Percentiles rank a stretch among this genome's conserved stretches.
Conservation (phyloP, 2,797 vertebrate species). For the Lacerta viridis region DNA sequence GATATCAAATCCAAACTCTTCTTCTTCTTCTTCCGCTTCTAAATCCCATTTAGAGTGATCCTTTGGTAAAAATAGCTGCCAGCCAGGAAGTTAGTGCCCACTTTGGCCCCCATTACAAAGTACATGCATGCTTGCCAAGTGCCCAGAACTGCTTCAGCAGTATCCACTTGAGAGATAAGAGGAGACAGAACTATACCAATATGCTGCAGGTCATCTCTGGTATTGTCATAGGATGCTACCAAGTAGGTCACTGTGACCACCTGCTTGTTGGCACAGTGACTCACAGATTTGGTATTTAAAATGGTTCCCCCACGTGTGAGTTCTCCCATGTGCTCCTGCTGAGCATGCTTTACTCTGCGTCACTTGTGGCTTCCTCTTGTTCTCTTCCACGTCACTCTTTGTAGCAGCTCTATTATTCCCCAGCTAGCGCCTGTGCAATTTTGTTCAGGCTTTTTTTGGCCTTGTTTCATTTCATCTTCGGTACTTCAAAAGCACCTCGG, state of each 20-base stretch:
- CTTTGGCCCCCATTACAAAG: not conserved
- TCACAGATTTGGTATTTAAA: not conserved
- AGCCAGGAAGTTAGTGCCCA: not conserved
- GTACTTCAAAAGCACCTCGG: conserved; percentile 22
- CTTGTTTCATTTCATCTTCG: conserved; percentile 9
- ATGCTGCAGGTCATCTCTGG: not conserved
- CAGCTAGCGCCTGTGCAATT: not conserved
- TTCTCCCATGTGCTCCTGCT: not conserved
- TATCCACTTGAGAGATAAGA: not conserved
- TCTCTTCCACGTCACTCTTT: conserved; percentile 1
- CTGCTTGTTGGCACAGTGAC: conserved; percentile 10
- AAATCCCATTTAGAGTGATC: not conserved
- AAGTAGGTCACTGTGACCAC: not conserved
- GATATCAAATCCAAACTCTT: too few species aligned
- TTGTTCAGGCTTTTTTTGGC: conserved; percentile 7
- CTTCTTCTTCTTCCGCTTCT: too few species aligned
- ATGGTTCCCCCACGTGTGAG: not conserved
- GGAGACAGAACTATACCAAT: not conserved
- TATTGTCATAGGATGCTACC: not conserved
- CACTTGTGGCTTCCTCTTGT: conserved; percentile 3
- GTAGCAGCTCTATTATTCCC: conserved; percentile 21
- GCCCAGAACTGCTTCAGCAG: not conserved
- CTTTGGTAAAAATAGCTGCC: not conserved
- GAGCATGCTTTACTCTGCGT: not conserved
- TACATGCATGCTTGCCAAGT: not conserved